Evolutionary conservation across 35 echinoderm and acorn worm species (phyloP), one percentile per base, ranked within the genome.

Genomic region (Apostichopus parvimensis): DNA sequence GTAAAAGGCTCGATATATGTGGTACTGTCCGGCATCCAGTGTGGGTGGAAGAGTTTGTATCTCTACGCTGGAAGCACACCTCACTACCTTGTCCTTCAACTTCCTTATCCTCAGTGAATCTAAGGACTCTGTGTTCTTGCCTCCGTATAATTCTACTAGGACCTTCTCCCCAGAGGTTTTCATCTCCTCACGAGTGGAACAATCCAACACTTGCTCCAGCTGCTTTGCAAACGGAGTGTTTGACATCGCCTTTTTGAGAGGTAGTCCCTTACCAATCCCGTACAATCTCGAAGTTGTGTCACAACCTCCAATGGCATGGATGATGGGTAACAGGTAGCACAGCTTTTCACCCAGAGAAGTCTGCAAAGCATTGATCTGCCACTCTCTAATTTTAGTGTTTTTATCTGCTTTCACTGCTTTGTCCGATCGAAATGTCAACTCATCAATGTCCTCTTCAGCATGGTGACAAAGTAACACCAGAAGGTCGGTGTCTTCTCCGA

Each of bases 271-370:
- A 23, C 93, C 87, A 83, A 90, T 90, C 10, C 85, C 84, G 58
- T 61, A 90, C 7, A 82, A 55, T 9, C 73, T n/a, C 59, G 87
- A 94, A 8, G 77, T 83, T 9, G 78, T 94, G 77, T 90, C 87
- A 83, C 93, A 94, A 53, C 92, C 92, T 6, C 66, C 10, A 25
- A 94, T 62, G 4, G 77, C 87, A 90, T 94, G 87, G 8, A 94
- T 21, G 55, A 94, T 34, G 7, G 53, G 79, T 56, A 94, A 75
- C 8, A 17, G 20, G n/a, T 45, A 54, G 23, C 28, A 82, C 34
- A 52, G 8, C 79, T 82, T 55, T 34, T 9, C 53, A 55, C 0
- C 24, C 24, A 25, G 24, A 25, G 24, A 25, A 25, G 24, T 25
- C 24, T 25, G 24, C 24, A 25, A 25, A n/a, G 8, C 9, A 53